These are phyloP conservation scores for Origma solitaria DNA, from an alignment of 2,113 vertebrate genomes.

Conservation along the genomic window DNA sequence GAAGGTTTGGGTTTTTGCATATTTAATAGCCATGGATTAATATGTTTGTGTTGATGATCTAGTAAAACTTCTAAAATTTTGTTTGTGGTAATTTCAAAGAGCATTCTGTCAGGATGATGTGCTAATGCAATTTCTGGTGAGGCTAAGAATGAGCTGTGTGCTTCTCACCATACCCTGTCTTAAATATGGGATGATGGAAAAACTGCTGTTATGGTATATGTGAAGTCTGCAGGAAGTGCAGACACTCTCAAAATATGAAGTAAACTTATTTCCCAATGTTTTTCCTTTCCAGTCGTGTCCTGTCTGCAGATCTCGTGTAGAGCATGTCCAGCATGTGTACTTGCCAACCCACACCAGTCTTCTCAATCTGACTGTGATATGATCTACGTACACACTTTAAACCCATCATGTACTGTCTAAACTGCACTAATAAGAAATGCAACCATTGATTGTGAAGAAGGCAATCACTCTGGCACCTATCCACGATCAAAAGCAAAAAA, in stretches of 20 bases:
- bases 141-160: neutral
- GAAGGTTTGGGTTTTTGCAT: neutral
- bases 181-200: neutral
- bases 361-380: conserved; percentile 85
- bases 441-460: conserved; percentile 54
- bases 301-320: conserved; percentile 89
- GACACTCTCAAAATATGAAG: neutral
- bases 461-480: conserved; percentile 28
- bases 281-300: conserved; percentile 82
- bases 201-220: neutral
- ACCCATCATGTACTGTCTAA: conserved; percentile 22
- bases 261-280: neutral
- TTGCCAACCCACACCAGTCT: conserved; percentile 96
- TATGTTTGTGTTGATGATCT: neutral
- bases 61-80: neutral
- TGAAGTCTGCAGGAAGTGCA: neutral
- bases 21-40: neutral
- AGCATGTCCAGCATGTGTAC: conserved; percentile 94
- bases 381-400: neutral
- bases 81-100: neutral
- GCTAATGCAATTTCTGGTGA: fast-evolving
- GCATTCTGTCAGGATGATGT: neutral
- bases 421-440: conserved; percentile 59
- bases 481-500: conserved; percentile 1
- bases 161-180: neutral